Base-by-base conservation (phyloP, 2,888 invertebrate species). In the Chirona hameri region DNA sequence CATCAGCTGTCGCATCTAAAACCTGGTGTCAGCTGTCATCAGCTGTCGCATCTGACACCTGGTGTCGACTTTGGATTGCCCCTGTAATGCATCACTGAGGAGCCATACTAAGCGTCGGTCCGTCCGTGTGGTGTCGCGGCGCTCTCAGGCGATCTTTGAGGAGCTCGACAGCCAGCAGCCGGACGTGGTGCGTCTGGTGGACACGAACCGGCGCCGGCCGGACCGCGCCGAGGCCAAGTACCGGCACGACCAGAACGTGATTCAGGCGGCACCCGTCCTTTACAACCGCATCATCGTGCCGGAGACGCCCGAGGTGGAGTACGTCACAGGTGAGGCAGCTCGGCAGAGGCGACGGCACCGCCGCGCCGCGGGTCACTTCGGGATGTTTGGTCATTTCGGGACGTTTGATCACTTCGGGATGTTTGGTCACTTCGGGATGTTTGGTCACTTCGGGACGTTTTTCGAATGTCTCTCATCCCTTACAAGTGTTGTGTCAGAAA, bases 231-330 rank as follows among this genome's bases (percentile, higher is more conserved):
- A n/a, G n/a, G 48, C 55, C 76, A 91, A 92, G 87, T 94, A 92
- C 88, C 91, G 95, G 9, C 95, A 94, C 88, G 95, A 96, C 90
- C 94, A 96, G 89, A 95, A 95, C 89, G 91, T 96, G 83, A 91
- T 96, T 84, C 91, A 90, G 82, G 89, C 92, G 29, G 89, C 90
- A 84, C 92, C 93, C 9, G 90, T 91, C 14, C 90, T 91, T 39
- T 90, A 91, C 86, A 76, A 76, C 46, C 76, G 76, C 21, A 76
- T 81, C 85, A 86, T 69, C 87, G 87, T 79, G 86, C 86, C 81
- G 87, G 87, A 79, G 91, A 92, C 87, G 94, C 92, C 88, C 91
- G 95, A 12, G 95, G 94, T 88, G 95, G 96, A 90, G 94, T 97
- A 89, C 95, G 95, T 89, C 91, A 96, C 83, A 91, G 97, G 82